phyloP scores from a whole-genome alignment of 2,113 vertebrate species.

The Gymnobelideus leadbeateri region DNA sequence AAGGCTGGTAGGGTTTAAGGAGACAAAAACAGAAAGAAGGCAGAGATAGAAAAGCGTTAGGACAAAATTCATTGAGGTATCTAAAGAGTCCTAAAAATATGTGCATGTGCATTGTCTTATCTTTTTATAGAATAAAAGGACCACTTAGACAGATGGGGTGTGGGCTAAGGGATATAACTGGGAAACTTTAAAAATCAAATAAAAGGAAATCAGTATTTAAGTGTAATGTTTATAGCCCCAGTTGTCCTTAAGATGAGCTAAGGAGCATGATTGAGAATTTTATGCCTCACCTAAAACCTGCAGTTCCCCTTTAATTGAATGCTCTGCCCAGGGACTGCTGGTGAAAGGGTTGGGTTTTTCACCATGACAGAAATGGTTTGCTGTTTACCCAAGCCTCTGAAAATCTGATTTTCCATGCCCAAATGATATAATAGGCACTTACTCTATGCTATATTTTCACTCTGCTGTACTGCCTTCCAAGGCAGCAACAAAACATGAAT shows the following conservation, averaged over 20 bases:
- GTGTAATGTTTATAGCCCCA: neutral
- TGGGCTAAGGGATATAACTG: neutral
- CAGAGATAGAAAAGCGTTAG: neutral
- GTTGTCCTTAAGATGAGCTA: neutral
- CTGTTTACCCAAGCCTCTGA: neutral
- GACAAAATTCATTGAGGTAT: neutral
- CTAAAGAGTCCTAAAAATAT: neutral
- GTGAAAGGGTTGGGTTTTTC: neutral
- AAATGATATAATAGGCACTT: neutral
- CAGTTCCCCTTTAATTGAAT: constrained; percentile 24
- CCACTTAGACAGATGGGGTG: neutral
- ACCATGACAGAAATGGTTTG: neutral
- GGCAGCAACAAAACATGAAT: neutral
- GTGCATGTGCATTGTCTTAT: neutral
- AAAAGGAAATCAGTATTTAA: neutral
- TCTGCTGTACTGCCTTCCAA: neutral
- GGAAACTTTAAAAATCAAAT: neutral
- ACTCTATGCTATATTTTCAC: neutral
- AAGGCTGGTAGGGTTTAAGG: neutral
- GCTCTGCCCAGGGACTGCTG: neutral
- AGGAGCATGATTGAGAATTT: neutral
- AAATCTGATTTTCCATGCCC: neutral
- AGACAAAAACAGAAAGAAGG: neutral
- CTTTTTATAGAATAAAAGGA: neutral
- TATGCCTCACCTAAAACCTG: neutral